Evolutionary conservation across 1,140 invertebrate genomes (phyloP).

Genomic region (Telenomus remus): DNA sequence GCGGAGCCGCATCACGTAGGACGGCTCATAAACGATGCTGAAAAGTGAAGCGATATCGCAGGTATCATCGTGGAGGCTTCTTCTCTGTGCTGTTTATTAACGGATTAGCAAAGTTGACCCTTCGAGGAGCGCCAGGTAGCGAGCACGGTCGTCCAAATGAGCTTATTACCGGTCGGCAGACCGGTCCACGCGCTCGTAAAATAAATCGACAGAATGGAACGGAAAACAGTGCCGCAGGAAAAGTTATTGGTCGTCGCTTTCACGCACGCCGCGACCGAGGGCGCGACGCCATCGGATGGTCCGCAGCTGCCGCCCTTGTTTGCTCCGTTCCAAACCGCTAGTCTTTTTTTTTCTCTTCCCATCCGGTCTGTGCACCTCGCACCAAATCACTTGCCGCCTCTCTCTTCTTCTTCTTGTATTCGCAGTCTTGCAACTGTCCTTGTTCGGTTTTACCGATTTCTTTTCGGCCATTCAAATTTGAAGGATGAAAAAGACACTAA

Average conservation of each 20-base stretch:
- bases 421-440: too few relatives aligned
- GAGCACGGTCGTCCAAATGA: not conserved
- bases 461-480: too few relatives aligned
- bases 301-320: slow-evolving; percentile 1
- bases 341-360: not conserved
- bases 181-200: not conserved
- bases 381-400: not conserved
- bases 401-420: not conserved
- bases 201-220: slow-evolving; percentile 3
- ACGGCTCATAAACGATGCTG: slow-evolving; percentile 1
- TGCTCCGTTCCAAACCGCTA: not conserved
- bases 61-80: not conserved
- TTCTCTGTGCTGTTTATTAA: not conserved
- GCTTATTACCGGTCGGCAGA: slow-evolving; percentile 2
- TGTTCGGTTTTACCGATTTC: too few relatives aligned
- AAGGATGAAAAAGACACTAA: too few relatives aligned
- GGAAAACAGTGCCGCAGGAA: not conserved
- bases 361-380: not conserved
- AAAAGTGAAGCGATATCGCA: not conserved
- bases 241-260: not conserved
- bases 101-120: slow-evolving; percentile 7
- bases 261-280: not conserved
- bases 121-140: not conserved
- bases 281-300: slow-evolving; percentile 1
- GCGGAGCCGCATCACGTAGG: not conserved